Percentiles rank a stretch among this genome's conserved stretches.
phyloP scores from a whole-genome alignment of 2,113 vertebrate genomes.

The Pelobates fuscus region DNA sequence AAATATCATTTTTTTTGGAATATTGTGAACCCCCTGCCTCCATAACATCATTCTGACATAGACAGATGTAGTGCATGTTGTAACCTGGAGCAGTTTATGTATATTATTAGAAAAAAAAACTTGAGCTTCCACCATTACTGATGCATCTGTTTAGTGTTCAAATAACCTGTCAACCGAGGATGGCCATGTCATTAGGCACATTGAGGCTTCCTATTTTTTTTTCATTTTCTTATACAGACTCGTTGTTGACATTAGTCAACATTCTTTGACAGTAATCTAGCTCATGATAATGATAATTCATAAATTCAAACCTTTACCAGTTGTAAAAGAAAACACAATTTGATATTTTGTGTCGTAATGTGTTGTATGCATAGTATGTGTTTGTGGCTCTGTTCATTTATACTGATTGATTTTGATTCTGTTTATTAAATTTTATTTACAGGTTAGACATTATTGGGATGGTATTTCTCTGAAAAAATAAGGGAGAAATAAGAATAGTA shows the following conservation, averaged over 20 bases:
- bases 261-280: not conserved
- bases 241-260: not conserved
- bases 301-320: not conserved
- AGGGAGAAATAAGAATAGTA: too few relatives aligned
- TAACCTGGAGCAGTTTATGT: not conserved
- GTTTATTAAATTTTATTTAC: too few relatives aligned
- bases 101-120: not conserved
- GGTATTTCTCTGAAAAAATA: too few relatives aligned
- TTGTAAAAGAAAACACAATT: too few relatives aligned
- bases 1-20: not conserved
- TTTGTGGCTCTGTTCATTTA: too few relatives aligned
- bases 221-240: not conserved
- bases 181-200: not conserved
- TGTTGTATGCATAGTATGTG: too few relatives aligned
- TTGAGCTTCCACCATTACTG: not conserved
- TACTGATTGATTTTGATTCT: too few relatives aligned
- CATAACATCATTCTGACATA: not conserved
- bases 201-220: not conserved
- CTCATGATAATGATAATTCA: not conserved
- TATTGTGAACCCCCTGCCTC: not conserved
- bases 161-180: not conserved
- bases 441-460: too few relatives aligned
- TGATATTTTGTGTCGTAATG: too few relatives aligned
- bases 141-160: constrained; percentile 1
- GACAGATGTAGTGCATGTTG: not conserved